Evolutionary conservation across 2,888 invertebrate species (phyloP).

Genomic region (Dryobota labecula): DNA sequence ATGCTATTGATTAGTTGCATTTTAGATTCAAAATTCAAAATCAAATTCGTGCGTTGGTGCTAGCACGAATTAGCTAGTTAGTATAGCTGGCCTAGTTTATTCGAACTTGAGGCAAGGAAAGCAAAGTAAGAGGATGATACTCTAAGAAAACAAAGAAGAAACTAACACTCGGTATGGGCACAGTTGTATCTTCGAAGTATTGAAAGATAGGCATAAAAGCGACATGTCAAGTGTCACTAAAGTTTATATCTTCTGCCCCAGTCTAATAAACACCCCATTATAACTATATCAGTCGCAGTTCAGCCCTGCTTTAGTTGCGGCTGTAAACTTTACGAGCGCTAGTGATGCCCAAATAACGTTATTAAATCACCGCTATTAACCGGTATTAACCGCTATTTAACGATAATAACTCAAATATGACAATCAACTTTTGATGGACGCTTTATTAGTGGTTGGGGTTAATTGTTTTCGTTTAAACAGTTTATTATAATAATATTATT

Average conservation of each 20-base stretch:
- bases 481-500: conserved; percentile 23
- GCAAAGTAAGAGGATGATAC: neutral
- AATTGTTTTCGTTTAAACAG: conserved; percentile 42
- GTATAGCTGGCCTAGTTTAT: neutral
- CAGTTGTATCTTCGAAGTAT: neutral
- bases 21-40: neutral
- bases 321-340: conserved; percentile 61
- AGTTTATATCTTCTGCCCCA: conserved; percentile 21
- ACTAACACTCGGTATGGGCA: neutral
- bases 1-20: neutral
- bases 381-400: conserved; percentile 52
- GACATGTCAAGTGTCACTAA: conserved; percentile 34
- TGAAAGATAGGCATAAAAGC: conserved; percentile 13
- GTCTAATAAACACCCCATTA: conserved; percentile 59
- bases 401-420: conserved; percentile 47
- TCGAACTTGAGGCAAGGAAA: neutral
- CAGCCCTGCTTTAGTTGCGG: conserved; percentile 53
- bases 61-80: neutral
- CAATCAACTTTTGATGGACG: conserved; percentile 33
- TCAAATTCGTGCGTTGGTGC: neutral
- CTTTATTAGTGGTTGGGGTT: conserved; percentile 39
- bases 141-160: neutral
- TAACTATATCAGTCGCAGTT: conserved; percentile 58
- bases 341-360: conserved; percentile 49
- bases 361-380: conserved; percentile 49